A percentile compares a stretch with the other conserved stretches of the same genome.
These are phyloP conservation scores for Darevskia mixta DNA, from an alignment of 2,797 vertebrate species.

Conservation along the genomic window DNA sequence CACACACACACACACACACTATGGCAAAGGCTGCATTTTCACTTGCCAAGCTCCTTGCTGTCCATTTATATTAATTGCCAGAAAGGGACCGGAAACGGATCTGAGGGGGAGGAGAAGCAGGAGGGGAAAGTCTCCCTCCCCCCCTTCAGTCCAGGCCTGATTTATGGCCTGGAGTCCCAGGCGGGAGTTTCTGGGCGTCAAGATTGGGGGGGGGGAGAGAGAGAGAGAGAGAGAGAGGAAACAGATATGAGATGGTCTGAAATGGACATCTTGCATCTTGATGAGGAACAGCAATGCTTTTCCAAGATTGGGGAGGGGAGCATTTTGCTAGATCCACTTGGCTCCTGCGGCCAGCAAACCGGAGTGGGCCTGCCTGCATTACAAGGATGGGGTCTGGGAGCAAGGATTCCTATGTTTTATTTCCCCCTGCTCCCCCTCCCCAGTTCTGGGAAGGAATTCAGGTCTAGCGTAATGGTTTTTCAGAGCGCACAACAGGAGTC, in stretches of 20 bases:
- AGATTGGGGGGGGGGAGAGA: background rate
- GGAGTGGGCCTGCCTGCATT: background rate
- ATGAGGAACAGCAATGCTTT: background rate
- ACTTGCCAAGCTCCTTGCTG: background rate
- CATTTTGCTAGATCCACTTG: background rate
- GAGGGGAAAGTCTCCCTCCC: background rate
- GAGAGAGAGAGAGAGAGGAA: background rate
- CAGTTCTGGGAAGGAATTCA: slow-evolving; percentile 8
- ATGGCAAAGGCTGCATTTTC: background rate
- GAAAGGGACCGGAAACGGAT: slow-evolving; percentile 20
- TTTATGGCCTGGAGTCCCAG: slow-evolving; percentile 18
- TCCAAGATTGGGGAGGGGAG: background rate
- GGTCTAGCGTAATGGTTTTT: slow-evolving; percentile 10
- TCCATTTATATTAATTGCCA: slow-evolving; percentile 34
- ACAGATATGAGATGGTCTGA: background rate
- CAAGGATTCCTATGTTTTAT: slow-evolving; percentile 6
- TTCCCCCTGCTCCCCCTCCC: background rate
- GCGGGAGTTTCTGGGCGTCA: slow-evolving; percentile 10
- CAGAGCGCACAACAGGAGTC: background rate
- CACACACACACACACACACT: background rate
- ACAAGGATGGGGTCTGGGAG: background rate
- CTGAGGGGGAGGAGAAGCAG: background rate
- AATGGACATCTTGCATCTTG: background rate
- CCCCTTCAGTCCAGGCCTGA: slow-evolving; percentile 4
- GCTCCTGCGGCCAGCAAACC: background rate